phyloP scores from a whole-genome alignment of 2,888 invertebrate species.

The Gnatocerus cornutus region DNA sequence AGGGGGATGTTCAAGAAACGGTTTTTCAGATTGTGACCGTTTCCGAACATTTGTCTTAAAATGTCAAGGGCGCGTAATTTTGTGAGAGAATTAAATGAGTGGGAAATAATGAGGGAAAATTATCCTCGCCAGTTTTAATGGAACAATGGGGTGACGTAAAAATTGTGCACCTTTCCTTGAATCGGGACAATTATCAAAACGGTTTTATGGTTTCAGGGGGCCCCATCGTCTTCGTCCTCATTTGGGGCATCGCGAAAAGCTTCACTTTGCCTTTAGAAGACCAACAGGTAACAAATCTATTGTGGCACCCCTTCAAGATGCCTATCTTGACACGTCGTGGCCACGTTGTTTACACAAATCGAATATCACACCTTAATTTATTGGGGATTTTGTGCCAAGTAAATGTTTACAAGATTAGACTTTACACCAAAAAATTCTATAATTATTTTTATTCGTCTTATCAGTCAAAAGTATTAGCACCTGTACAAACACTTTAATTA shows the following conservation, averaged over 20 bases:
- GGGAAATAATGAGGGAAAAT: constrained; percentile 1
- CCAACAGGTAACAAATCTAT: constrained; percentile 53
- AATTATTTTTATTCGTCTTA: constrained; percentile 49
- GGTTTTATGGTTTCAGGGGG: constrained; percentile 68
- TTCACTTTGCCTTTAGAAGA: constrained; percentile 58
- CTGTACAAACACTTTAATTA: constrained; percentile 46
- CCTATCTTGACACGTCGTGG: constrained; percentile 28
- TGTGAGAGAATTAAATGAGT: constrained; percentile 3
- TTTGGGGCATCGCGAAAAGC: constrained; percentile 74
- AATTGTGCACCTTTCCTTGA: background rate
- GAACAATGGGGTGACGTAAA: too few relatives aligned
- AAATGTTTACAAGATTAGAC: constrained; percentile 47
- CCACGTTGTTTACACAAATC: constrained; percentile 15
- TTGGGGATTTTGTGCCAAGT: constrained; percentile 21
- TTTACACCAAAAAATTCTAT: constrained; percentile 29
- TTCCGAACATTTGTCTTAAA: background rate
- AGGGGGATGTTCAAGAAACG: constrained; percentile 3
- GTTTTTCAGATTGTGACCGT: constrained; percentile 13
- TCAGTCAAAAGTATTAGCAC: constrained; percentile 42
- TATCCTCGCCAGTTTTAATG: too few relatives aligned
- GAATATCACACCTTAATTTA: constrained; percentile 47
- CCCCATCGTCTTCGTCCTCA: constrained; percentile 72
- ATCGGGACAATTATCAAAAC: constrained; percentile 21
- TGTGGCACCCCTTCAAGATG: constrained; percentile 12
- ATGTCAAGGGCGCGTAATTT: constrained; percentile 4